Conservation (phyloP, 2,888 invertebrate species). For the Phaedon cochleariae region DNA sequence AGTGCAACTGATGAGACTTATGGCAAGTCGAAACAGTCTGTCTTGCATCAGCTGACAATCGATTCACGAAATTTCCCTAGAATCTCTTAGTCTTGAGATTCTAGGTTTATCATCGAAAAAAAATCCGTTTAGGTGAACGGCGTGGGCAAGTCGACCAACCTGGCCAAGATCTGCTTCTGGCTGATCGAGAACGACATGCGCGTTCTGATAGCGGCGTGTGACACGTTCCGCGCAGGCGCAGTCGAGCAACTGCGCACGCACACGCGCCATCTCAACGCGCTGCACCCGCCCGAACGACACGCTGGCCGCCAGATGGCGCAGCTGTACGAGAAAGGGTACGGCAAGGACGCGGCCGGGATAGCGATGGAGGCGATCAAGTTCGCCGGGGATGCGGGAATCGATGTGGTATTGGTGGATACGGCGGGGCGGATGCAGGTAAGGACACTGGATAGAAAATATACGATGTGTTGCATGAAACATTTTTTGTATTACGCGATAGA, state of each 20-base stretch:
- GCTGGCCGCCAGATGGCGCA: conserved; percentile 83
- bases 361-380: conserved; percentile 95
- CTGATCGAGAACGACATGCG: conserved; percentile 95
- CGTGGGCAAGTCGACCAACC: conserved; percentile 98
- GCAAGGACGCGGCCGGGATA: conserved; percentile 98
- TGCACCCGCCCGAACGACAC: conserved; percentile 85
- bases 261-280: conserved; percentile 88
- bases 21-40: too few relatives aligned
- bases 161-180: conserved; percentile 99
- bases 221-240: conserved; percentile 98
- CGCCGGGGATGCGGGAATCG: conserved; percentile 82
- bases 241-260: conserved; percentile 98
- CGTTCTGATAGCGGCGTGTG: conserved; percentile 98
- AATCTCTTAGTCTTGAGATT: too few relatives aligned
- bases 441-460: not conserved
- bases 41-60: too few relatives aligned
- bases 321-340: conserved; percentile 93
- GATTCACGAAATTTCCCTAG: too few relatives aligned
- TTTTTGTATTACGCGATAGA: too few relatives aligned
- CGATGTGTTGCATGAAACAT: too few relatives aligned
- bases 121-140: conserved; percentile 76
- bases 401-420: conserved; percentile 97
- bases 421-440: conserved; percentile 96
- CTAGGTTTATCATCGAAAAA: too few relatives aligned
- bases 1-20: too few relatives aligned